Percentiles rank a stretch among this genome's conserved stretches.
Evolutionary conservation across 2,113 vertebrate species (phyloP).

Genomic region (Apistogramma diplotaenia): DNA sequence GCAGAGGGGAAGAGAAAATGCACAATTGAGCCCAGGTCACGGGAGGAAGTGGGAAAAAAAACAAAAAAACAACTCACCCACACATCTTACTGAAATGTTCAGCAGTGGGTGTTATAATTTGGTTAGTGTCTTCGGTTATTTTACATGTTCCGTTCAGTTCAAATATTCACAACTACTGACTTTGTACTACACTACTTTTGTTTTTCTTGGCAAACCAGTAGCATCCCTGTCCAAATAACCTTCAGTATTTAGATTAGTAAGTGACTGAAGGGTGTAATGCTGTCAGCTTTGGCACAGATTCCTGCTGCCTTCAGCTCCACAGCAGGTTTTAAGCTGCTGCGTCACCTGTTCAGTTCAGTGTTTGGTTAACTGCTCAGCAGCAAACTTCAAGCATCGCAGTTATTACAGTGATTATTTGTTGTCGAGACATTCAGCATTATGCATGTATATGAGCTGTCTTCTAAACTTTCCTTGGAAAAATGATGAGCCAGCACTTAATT

Average conservation of each 20-base stretch:
- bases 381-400: not conserved
- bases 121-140: not conserved
- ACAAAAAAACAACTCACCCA: not conserved
- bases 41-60: not conserved
- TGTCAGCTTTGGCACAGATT: not conserved
- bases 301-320: not conserved
- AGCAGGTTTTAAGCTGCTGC: not conserved
- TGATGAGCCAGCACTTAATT: not conserved
- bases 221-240: not conserved
- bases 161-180: not conserved
- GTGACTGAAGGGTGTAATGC: not conserved
- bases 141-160: not conserved
- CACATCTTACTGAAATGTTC: not conserved
- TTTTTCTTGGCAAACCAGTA: not conserved
- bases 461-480: not conserved
- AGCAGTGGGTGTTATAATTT: not conserved
- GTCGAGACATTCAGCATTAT: no score
- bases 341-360: not conserved
- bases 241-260: not conserved
- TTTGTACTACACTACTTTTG: not conserved
- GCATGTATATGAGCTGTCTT: not conserved
- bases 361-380: not conserved
- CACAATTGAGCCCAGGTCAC: not conserved
- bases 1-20: not conserved
- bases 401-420: not conserved